Percentiles rank a stretch among this genome's conserved stretches.
phyloP scores from a whole-genome alignment of 2,888 invertebrate genomes.

The Oscheius myriophilus region DNA sequence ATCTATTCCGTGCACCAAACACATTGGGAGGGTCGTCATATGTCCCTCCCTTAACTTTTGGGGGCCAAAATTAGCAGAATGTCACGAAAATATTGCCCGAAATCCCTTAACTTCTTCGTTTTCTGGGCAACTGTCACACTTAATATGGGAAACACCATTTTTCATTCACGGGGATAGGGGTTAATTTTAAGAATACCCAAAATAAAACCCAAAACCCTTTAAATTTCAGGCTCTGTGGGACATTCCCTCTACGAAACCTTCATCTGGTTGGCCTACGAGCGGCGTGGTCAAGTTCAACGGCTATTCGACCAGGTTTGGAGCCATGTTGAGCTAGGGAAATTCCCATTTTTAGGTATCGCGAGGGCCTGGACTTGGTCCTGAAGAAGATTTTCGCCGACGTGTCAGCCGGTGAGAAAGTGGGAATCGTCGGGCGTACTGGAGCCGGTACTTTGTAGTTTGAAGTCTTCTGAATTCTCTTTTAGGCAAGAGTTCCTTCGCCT shows the following conservation, averaged over 20 bases:
- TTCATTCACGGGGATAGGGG: too few relatives aligned
- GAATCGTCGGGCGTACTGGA: constrained; percentile 70
- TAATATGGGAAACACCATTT: too few relatives aligned
- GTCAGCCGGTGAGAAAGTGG: constrained; percentile 80
- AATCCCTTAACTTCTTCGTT: too few relatives aligned
- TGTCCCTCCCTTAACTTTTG: too few relatives aligned
- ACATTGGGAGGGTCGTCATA: too few relatives aligned
- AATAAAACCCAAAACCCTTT: too few relatives aligned
- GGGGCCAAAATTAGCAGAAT: too few relatives aligned
- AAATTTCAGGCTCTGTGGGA: constrained; percentile 63
- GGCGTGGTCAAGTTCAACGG: constrained; percentile 46
- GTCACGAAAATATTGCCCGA: too few relatives aligned
- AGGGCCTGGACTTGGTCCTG: constrained; percentile 80
- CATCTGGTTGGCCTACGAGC: constrained; percentile 40
- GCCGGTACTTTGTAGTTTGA: constrained; percentile 47
- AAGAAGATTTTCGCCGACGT: constrained; percentile 81
- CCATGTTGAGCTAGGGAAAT: too few relatives aligned
- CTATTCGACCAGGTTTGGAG: constrained; percentile 41
- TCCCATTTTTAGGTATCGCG: constrained; percentile 59
- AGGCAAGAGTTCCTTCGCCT: constrained; percentile 89
- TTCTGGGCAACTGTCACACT: too few relatives aligned
- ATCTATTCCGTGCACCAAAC: too few relatives aligned
- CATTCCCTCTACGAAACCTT: constrained; percentile 61
- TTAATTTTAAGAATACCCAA: too few relatives aligned
- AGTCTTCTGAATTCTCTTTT: constrained; percentile 1